Conservation (phyloP, 2,113 vertebrate species). For the Boleophthalmus pectinirostris region DNA sequence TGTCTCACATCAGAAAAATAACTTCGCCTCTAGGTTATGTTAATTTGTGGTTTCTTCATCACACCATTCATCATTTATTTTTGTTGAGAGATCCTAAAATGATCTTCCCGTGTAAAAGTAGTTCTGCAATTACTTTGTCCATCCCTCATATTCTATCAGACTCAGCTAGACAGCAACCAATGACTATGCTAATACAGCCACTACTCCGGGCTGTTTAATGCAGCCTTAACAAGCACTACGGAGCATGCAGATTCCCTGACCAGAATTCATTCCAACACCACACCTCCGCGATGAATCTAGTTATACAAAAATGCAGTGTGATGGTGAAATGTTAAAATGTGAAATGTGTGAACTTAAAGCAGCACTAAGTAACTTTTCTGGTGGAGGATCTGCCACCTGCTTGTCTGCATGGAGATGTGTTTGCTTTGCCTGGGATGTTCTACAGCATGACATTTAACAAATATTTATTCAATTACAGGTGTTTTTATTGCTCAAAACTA, state of each 20-base stretch:
- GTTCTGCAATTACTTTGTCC: background rate
- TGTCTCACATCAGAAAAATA: background rate
- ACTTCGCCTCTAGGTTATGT: background rate
- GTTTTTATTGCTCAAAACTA: too few relatives aligned
- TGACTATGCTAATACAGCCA: constrained; percentile 29
- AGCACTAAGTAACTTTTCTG: background rate
- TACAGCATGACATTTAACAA: too few relatives aligned
- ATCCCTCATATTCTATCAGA: background rate
- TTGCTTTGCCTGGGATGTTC: background rate
- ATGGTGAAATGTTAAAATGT: constrained; percentile 10
- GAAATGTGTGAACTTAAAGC: constrained; percentile 13
- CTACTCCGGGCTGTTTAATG: constrained; percentile 31
- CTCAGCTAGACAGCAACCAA: constrained; percentile 9
- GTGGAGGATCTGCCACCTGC: background rate
- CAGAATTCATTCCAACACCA: constrained; percentile 64
- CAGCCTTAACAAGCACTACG: constrained; percentile 37
- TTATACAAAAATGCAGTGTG: constrained; percentile 45
- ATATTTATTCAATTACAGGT: too few relatives aligned
- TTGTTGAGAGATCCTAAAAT: background rate
- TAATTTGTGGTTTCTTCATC: background rate
- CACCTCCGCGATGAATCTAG: constrained; percentile 63
- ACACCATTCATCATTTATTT: background rate
- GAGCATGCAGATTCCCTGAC: constrained; percentile 48
- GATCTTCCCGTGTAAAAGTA: background rate
- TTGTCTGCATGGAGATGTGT: background rate